Evolutionary conservation across 2,113 vertebrate genomes (phyloP).

Genomic region (Corvus hawaiiensis): DNA sequence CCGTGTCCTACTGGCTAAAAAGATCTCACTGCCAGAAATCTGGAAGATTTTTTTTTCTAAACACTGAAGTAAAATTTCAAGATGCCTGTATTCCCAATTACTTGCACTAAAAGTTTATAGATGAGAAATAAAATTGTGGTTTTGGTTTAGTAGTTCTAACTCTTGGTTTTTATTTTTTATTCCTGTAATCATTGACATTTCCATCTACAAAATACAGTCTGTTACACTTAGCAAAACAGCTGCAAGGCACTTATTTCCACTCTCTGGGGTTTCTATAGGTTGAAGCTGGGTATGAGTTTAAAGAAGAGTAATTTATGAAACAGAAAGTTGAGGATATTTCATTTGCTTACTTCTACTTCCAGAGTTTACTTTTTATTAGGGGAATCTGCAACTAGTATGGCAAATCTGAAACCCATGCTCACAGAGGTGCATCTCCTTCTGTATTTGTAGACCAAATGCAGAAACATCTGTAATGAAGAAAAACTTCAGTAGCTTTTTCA

Average conservation of each 20-base stretch:
- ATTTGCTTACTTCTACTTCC: not conserved
- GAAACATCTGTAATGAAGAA: not conserved
- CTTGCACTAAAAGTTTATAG: slow-evolving; percentile 30
- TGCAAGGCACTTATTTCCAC: not conserved
- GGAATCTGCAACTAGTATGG: not conserved
- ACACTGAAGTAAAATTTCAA: slow-evolving; percentile 25
- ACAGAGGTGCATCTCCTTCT: not conserved
- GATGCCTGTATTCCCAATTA: slow-evolving; percentile 16
- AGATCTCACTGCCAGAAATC: not conserved
- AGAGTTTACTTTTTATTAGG: not conserved
- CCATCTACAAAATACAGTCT: not conserved
- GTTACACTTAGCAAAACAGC: not conserved
- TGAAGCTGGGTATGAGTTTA: not conserved
- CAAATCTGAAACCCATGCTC: not conserved
- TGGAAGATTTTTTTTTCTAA: not conserved
- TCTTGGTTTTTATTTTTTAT: not conserved
- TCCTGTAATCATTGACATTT: slow-evolving; percentile 5
- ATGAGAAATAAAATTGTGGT: slow-evolving; percentile 16
- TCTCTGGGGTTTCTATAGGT: not conserved
- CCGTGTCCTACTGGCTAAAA: not conserved
- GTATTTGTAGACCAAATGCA: not conserved
- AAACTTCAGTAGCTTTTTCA: not conserved
- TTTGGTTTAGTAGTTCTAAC: slow-evolving; percentile 4
- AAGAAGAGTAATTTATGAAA: not conserved
- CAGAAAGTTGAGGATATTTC: not conserved